Evolutionary conservation across 2,797 vertebrate species (phyloP), one percentile per base, ranked within the genome.

Genomic region (Leucoraja ocellata): DNA sequence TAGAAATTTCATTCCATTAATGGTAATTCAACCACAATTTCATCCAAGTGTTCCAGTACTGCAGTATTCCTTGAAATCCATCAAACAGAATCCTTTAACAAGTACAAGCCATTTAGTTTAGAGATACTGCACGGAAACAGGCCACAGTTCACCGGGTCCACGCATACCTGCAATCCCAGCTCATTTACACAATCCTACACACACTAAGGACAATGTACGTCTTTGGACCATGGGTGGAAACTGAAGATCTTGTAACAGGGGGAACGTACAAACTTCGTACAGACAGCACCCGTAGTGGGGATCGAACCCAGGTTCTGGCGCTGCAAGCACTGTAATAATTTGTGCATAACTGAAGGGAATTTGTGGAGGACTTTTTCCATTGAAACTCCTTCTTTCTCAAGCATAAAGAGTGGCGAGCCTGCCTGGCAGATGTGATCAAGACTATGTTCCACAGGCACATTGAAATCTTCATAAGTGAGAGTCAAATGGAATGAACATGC

Each of bases 401-500:
- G 95, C 25, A 95, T 79, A 95, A 96, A 94, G 77, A 97, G 96
- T 21, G 96, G 96, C 84, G 96, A 95, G 54, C 96, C 96, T 93
- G 6, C 93, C 93, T 97, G 93, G 81, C 95, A 93, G 21, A 96
- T 94, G 77, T 95, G 94, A 81, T 95, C 95, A 18, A 97, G 54
- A 93, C 94, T 95, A 65, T 96, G 58, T 54, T 97, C 96, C 93
- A 97, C 97, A 61, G 96, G 95, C 94, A 97, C 94, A 68, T 97
- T 96, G 93, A 97, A 97, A 76, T 93, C 96, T 94, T 97, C 97
- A 94, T 96, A 54, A 54, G 46, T 4, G 46, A 54, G 46, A 96
- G 5, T 96, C 97, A 84, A 93, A 96, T 36, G 96, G 95, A 94
- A 97, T 95, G 84, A 97, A 95, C 0, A 96, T 96, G 93, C 97